phyloP scores from a whole-genome alignment of 2,888 invertebrate genomes.

The Yponomeuta sedellus region DNA sequence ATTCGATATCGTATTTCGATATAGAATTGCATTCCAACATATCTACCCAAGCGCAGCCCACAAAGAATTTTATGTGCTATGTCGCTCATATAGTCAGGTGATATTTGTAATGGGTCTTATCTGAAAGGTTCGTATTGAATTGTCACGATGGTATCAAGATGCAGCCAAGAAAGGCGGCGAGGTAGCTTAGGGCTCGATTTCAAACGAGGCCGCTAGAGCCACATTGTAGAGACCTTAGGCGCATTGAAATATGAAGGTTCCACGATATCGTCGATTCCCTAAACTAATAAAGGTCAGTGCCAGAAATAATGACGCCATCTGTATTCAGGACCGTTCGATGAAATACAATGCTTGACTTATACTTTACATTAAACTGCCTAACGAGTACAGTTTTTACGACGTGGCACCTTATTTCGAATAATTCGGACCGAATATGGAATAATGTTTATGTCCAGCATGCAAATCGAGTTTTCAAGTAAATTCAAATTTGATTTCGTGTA shows the following conservation, averaged over 20 bases:
- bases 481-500: slow-evolving; percentile 8
- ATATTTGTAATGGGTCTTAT: slow-evolving; percentile 55
- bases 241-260: slow-evolving; percentile 12
- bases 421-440: slow-evolving; percentile 43
- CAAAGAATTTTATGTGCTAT: slow-evolving; percentile 45
- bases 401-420: slow-evolving; percentile 45
- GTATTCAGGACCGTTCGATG: background rate
- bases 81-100: slow-evolving; percentile 41
- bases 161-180: slow-evolving; percentile 36
- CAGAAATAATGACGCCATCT: background rate
- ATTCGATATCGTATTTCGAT: slow-evolving; percentile 18
- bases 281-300: background rate
- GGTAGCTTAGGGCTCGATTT: slow-evolving; percentile 35
- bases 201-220: slow-evolving; percentile 39
- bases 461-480: slow-evolving; percentile 40
- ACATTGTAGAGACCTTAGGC: slow-evolving; percentile 12
- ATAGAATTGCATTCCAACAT: slow-evolving; percentile 35
- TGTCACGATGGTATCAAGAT: slow-evolving; percentile 51
- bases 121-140: slow-evolving; percentile 54
- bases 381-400: slow-evolving; percentile 31
- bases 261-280: background rate
- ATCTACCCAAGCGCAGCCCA: slow-evolving; percentile 29
- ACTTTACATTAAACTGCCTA: slow-evolving; percentile 28
- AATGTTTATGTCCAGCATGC: slow-evolving; percentile 52
- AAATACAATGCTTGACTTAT: slow-evolving; percentile 25